Base-by-base conservation (phyloP, 2,888 invertebrate genomes). In the Volucella inanis region DNA sequence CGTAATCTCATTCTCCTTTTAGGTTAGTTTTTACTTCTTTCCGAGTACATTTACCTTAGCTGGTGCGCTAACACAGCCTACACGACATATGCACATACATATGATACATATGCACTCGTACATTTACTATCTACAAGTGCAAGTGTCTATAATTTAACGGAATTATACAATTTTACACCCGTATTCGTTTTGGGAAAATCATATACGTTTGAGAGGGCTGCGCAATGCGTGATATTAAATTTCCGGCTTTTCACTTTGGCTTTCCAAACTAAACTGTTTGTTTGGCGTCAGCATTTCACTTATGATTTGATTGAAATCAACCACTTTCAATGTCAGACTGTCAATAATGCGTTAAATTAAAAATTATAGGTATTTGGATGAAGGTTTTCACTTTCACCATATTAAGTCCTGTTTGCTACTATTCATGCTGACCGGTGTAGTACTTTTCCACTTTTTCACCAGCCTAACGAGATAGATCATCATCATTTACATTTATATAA, bases 201-300 rank as follows among this genome's bases (percentile, higher is more conserved):
- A 31, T 45, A 49, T 64, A 14, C n/a, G 57, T 31, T 59, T 15
- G 43, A 22, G 41, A 31, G 49, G 59, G 15, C 15, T 55, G 47
- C 65, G 49, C 49, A 38, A 49, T 72, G 74, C 55, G 41, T 59
- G 39, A 38, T 50, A 47, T 39, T 22, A 22, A 22, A 22, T 22
- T 75, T 75, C 75, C 75, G 75, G 57, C 49, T 75, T 75, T 75
- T 75, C 75, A 75, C 75, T 67, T 57, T 57, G 38, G 3, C 49
- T 49, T 31, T 62, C 18, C 38, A 9, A 22, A 47, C 3, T 15
- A 47, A 47, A 43, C 12, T 8, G 6, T 14, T 57, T 31, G 39
- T 2, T 14, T 57, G 57, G 9, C n/a, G 31, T 47, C 38, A 41
- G n/a, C 50, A 65, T 41, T 65, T 65, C 43, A 54, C 67, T 50